Percentiles rank a stretch among this genome's conserved stretches.
Evolutionary conservation across 1,140 invertebrate genomes (phyloP).

Genomic region (Tribolium madens): DNA sequence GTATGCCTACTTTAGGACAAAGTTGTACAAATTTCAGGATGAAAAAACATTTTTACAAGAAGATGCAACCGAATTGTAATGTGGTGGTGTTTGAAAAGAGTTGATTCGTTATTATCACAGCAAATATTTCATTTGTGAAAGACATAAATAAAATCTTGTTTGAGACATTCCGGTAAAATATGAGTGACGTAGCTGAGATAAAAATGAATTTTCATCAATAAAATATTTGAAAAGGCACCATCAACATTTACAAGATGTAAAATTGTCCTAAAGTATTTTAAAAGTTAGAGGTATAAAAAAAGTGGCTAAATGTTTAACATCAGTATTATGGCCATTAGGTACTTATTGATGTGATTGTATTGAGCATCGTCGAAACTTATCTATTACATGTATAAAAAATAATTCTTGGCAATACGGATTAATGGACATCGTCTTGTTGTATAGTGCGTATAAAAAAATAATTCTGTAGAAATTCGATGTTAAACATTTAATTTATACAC

Average conservation of each 20-base stretch:
- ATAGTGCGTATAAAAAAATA: conserved; percentile 60
- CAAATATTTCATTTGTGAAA: conserved; percentile 22
- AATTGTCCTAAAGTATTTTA: conserved; percentile 53
- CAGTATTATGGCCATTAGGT: conserved; percentile 45
- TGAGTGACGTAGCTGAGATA: neutral
- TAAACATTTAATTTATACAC: conserved; percentile 60
- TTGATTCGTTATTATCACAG: conserved; percentile 19
- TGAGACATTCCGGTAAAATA: neutral
- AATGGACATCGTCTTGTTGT: conserved; percentile 46
- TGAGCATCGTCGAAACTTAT: conserved; percentile 51
- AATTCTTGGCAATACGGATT: conserved; percentile 44
- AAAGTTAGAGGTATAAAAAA: conserved; percentile 36
- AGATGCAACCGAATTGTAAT: neutral
- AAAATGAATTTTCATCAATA: conserved; percentile 48
- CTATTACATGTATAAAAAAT: conserved; percentile 52
- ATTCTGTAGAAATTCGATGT: conserved; percentile 58
- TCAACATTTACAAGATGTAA: conserved; percentile 43
- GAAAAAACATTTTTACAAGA: conserved; percentile 47
- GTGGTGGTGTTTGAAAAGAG: neutral
- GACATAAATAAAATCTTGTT: neutral
- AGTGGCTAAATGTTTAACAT: conserved; percentile 63
- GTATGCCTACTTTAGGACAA: conserved; percentile 52
- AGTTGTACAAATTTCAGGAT: conserved; percentile 50
- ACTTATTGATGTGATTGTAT: conserved; percentile 57
- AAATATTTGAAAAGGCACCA: conserved; percentile 54